Percentiles rank a stretch among this genome's conserved stretches.
Conservation (phyloP, 1,140 invertebrate genomes). For the Condylostylus longicornis region DNA sequence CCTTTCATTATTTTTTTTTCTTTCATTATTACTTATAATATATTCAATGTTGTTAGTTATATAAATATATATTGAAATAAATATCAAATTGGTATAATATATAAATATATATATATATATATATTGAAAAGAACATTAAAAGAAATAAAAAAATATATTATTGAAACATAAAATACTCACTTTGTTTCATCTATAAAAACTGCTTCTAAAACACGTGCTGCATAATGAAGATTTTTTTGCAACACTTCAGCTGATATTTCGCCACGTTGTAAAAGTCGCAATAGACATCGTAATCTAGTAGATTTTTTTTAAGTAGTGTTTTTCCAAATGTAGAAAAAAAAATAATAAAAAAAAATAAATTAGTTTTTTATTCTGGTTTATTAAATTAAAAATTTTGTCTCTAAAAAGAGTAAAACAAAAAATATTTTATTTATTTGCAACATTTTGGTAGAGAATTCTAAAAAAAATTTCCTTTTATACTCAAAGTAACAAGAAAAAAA, state of each 20-base stretch:
- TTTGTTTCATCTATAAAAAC: conserved; percentile 80
- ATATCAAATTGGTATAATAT: neutral
- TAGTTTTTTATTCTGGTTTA: too few relatives aligned
- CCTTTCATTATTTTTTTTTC: too few relatives aligned
- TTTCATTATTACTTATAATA: too few relatives aligned
- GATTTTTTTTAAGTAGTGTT: conserved; percentile 9
- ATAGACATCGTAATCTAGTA: conserved; percentile 64
- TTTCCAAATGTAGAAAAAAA: conserved; percentile 7
- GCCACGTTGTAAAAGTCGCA: conserved; percentile 64
- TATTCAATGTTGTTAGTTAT: too few relatives aligned
- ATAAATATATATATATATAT: neutral
- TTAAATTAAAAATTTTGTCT: conserved; percentile 3
- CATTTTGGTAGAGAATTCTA: neutral
- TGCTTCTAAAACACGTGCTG: conserved; percentile 70
- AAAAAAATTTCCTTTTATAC: neutral
- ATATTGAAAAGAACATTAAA: neutral
- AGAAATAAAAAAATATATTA: conserved; percentile 1
- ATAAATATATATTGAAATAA: neutral
- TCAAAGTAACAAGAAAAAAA: neutral
- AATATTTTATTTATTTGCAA: neutral
- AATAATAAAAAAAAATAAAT: too few relatives aligned
- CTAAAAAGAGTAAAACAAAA: neutral
- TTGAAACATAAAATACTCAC: conserved; percentile 40
- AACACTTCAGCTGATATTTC: conserved; percentile 69
- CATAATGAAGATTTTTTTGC: conserved; percentile 73